These are phyloP conservation scores for Papilio protenor DNA, from an alignment of 2,888 invertebrate genomes.

Conservation along the genomic window DNA sequence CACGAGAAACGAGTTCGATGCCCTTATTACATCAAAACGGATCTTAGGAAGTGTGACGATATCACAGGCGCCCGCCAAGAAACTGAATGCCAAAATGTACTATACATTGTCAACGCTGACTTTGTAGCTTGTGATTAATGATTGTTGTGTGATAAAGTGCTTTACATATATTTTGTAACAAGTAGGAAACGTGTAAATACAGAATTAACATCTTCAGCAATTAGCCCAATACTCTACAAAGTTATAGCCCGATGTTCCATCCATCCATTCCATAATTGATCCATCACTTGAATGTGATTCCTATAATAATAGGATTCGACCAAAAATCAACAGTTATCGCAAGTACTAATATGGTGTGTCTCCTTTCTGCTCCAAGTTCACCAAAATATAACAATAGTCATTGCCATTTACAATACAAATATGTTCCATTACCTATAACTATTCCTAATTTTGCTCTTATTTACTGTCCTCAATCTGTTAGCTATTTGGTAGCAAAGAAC, in stretches of 20 bases:
- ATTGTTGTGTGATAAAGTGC: not conserved
- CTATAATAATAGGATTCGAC: too few relatives aligned
- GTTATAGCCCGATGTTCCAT: too few relatives aligned
- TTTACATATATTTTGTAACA: not conserved
- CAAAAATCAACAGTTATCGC: not conserved
- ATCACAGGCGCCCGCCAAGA: constrained; percentile 14
- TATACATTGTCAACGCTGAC: constrained; percentile 21
- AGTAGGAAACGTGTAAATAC: not conserved
- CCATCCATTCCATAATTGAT: too few relatives aligned
- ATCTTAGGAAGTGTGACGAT: constrained; percentile 59
- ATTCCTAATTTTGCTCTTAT: constrained; percentile 16
- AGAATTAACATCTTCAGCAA: not conserved
- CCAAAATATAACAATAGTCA: not conserved
- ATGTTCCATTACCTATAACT: constrained; percentile 2
- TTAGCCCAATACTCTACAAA: not conserved
- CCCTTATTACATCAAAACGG: constrained; percentile 55
- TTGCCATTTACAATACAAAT: constrained; percentile 3
- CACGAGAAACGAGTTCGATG: constrained; percentile 52
- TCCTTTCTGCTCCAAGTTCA: not conserved
- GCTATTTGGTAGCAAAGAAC: not conserved
- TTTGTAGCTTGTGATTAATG: not conserved
- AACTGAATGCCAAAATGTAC: constrained; percentile 11
- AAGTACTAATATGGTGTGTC: not conserved
- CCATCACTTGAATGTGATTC: too few relatives aligned
- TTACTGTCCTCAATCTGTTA: not conserved